These are phyloP conservation scores for Hylyphantes graminicola DNA, from an alignment of 1,140 invertebrate species.

Conservation along the genomic window DNA sequence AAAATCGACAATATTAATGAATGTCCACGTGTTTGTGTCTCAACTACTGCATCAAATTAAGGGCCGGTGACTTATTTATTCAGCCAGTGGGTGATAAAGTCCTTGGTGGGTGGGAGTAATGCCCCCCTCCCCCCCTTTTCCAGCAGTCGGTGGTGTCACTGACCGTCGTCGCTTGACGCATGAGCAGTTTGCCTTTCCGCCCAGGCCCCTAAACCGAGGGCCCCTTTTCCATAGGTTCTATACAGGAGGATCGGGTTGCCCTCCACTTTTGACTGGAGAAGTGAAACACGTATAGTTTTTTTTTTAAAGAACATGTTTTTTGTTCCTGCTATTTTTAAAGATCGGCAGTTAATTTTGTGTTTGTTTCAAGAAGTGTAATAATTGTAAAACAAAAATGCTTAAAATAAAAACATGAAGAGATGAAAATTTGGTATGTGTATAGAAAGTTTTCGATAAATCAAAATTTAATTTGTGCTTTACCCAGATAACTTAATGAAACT, in stretches of 20 bases:
- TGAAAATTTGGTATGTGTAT: too few relatives aligned
- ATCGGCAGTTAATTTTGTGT: too few relatives aligned
- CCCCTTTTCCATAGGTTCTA: slow-evolving; percentile 25
- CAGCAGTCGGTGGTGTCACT: slow-evolving; percentile 8
- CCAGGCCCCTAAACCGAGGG: slow-evolving; percentile 22
- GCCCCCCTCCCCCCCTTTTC: not conserved
- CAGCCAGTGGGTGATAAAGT: slow-evolving; percentile 53
- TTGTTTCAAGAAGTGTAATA: too few relatives aligned
- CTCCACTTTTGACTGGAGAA: not conserved
- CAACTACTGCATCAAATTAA: slow-evolving; percentile 37
- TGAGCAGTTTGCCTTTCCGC: slow-evolving; percentile 52
- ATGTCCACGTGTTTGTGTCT: slow-evolving; percentile 27
- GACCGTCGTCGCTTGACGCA: slow-evolving; percentile 53
- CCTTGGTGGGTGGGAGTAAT: slow-evolving; percentile 27
- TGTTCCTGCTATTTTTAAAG: too few relatives aligned
- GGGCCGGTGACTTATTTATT: slow-evolving; percentile 40
- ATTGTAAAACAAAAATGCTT: too few relatives aligned
- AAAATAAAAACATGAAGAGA: too few relatives aligned
- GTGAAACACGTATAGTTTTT: too few relatives aligned
- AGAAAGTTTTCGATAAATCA: too few relatives aligned
- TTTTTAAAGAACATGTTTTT: too few relatives aligned
- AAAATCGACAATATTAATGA: slow-evolving; percentile 16
- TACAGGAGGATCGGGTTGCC: slow-evolving; percentile 50
- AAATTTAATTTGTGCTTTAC: too few relatives aligned
- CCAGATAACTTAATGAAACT: too few relatives aligned